These are phyloP conservation scores for Epinotia nisella DNA, from an alignment of 2,888 invertebrate species.

Conservation along the genomic window DNA sequence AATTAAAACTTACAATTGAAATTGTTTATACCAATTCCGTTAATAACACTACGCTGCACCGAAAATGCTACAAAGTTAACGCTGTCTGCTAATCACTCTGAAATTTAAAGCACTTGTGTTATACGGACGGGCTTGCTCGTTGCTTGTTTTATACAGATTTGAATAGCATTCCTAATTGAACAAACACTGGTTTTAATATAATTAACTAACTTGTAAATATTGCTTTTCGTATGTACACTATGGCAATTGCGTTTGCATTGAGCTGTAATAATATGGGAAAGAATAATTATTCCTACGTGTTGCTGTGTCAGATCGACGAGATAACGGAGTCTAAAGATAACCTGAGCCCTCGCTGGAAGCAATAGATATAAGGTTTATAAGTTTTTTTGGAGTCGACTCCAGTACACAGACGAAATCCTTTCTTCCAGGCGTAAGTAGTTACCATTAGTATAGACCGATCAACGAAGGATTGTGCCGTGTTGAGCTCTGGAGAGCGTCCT, in stretches of 20 bases:
- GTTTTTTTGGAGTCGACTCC: slow-evolving; percentile 30
- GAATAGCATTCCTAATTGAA: not conserved
- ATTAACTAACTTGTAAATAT: not conserved
- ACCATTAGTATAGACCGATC: slow-evolving; percentile 18
- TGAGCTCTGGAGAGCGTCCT: not conserved
- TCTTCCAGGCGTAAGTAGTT: slow-evolving; percentile 43
- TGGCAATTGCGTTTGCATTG: too few species aligned
- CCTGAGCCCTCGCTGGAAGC: slow-evolving; percentile 36
- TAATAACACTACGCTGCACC: too few species aligned
- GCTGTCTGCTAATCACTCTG: too few species aligned
- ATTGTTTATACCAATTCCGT: too few species aligned
- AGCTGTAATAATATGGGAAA: too few species aligned
- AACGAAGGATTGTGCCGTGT: slow-evolving; percentile 21
- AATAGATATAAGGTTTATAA: slow-evolving; percentile 41
- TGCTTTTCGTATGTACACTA: not conserved
- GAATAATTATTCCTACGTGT: too few species aligned
- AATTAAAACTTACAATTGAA: too few species aligned
- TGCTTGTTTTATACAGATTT: too few species aligned
- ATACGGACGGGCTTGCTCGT: too few species aligned
- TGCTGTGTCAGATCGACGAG: not conserved
- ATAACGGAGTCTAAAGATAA: slow-evolving; percentile 15
- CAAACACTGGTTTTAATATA: not conserved
- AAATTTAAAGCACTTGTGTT: too few species aligned
- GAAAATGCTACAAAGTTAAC: too few species aligned
- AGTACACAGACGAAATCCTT: slow-evolving; percentile 37